Conservation (phyloP, 2,888 invertebrate species). For the Zaprionus lineosus region DNA sequence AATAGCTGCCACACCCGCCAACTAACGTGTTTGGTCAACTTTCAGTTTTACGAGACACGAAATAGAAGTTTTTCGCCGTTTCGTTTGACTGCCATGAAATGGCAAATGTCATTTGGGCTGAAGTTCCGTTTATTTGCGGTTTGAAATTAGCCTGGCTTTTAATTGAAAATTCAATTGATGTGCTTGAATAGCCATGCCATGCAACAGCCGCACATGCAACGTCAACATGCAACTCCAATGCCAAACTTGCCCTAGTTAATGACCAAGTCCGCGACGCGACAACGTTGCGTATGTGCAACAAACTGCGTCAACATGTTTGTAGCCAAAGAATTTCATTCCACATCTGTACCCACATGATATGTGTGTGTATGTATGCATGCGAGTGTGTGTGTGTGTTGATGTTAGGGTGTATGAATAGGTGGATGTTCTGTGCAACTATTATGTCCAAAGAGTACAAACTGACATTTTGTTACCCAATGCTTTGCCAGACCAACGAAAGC, state of each 20-base stretch:
- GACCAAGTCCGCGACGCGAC: conserved; percentile 41
- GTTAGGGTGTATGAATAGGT: background rate
- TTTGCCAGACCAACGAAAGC: conserved; percentile 35
- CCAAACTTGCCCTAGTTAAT: conserved; percentile 62
- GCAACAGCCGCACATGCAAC: no score
- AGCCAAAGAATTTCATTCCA: no score
- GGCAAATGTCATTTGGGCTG: conserved; percentile 40
- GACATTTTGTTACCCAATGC: conserved; percentile 45
- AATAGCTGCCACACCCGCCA: background rate
- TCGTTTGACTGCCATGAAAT: conserved; percentile 33
- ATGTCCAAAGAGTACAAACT: conserved; percentile 27
- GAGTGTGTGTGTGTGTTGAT: background rate
- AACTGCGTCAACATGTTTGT: conserved; percentile 5
- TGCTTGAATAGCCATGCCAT: conserved; percentile 45
- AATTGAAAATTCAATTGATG: conserved; percentile 69
- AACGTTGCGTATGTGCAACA: conserved; percentile 66
- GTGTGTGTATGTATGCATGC: background rate
- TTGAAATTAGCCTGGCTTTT: conserved; percentile 46
- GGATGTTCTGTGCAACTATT: conserved; percentile 11
- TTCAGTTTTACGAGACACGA: conserved; percentile 7
- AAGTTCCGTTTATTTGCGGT: conserved; percentile 49
- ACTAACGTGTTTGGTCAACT: conserved; percentile 4
- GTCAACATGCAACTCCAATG: conserved; percentile 1
- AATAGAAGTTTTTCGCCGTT: conserved; percentile 5
- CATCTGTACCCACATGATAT: no score